Evolutionary conservation across 2,888 invertebrate genomes (phyloP).

Genomic region (Phalera bucephala): DNA sequence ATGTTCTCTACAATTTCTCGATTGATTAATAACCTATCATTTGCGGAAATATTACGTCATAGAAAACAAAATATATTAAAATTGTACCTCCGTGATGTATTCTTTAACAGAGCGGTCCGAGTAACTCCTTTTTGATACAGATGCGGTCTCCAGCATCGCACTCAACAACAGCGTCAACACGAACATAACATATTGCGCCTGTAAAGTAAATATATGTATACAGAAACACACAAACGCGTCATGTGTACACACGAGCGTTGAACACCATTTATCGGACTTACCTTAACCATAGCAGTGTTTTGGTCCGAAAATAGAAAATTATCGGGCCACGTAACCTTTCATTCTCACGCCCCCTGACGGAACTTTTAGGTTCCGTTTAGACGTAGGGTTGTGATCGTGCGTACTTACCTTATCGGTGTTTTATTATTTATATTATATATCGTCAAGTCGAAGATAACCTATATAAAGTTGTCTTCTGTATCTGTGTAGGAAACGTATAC

Average conservation of each 20-base stretch:
- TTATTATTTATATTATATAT: slow-evolving; percentile 19
- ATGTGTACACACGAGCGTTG: slow-evolving; percentile 22
- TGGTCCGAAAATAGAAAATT: slow-evolving; percentile 52
- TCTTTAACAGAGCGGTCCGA: slow-evolving; percentile 92
- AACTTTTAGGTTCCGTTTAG: slow-evolving; percentile 33
- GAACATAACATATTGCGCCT: slow-evolving; percentile 65
- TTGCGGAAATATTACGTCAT: slow-evolving; percentile 5
- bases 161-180: slow-evolving; percentile 60
- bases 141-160: slow-evolving; percentile 54
- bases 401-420: slow-evolving; percentile 27
- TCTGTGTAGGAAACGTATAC: no score
- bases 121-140: slow-evolving; percentile 86
- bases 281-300: slow-evolving; percentile 73
- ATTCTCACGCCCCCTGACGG: slow-evolving; percentile 58
- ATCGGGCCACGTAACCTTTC: slow-evolving; percentile 45
- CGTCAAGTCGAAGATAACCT: no score
- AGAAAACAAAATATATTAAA: slow-evolving; percentile 2
- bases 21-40: background rate
- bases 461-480: no score
- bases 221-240: slow-evolving; percentile 32
- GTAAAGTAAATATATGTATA: slow-evolving; percentile 46
- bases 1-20: slow-evolving; percentile 87
- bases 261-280: slow-evolving; percentile 36
- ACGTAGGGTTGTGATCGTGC: slow-evolving; percentile 31
- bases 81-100: slow-evolving; percentile 90